Conservation (phyloP, 2,888 invertebrate species). For the Ceramica pisi region DNA sequence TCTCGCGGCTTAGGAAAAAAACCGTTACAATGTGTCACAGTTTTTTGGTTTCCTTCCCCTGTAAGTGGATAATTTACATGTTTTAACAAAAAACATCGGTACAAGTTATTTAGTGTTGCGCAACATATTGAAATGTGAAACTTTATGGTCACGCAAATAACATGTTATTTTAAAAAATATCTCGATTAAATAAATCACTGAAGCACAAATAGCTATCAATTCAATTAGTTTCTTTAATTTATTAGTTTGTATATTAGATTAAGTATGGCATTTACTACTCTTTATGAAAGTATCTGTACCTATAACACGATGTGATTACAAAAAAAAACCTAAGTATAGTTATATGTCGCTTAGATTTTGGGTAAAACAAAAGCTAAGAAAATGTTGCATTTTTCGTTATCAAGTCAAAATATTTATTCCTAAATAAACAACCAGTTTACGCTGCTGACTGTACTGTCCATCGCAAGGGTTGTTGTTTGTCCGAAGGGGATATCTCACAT, state of each 20-base stretch:
- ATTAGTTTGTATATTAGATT: too few species aligned
- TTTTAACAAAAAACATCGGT: constrained; percentile 23
- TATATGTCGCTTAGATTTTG: too few species aligned
- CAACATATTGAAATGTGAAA: not conserved
- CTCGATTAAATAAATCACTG: constrained; percentile 1
- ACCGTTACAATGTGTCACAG: constrained; percentile 66
- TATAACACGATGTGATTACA: too few species aligned
- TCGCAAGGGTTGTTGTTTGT: constrained; percentile 35
- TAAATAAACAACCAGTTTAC: not conserved
- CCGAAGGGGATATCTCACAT: constrained; percentile 15
- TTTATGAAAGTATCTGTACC: too few species aligned
- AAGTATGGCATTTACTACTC: too few species aligned
- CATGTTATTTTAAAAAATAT: not conserved
- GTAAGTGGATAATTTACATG: constrained; percentile 61
- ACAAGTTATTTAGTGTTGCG: not conserved
- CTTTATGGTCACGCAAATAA: not conserved
- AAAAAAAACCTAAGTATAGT: too few species aligned
- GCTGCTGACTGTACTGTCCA: constrained; percentile 34
- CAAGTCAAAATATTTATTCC: not conserved
- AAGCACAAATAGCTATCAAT: constrained; percentile 8
- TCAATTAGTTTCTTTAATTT: not conserved
- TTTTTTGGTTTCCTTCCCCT: constrained; percentile 59
- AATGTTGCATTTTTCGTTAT: not conserved
- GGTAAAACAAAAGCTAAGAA: not conserved
- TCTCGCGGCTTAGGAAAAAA: constrained; percentile 62